A percentile compares a stretch with the other conserved stretches of the same genome.
These are phyloP conservation scores for Euthynnus affinis DNA, from an alignment of 2,797 vertebrate species.

Conservation along the genomic window DNA sequence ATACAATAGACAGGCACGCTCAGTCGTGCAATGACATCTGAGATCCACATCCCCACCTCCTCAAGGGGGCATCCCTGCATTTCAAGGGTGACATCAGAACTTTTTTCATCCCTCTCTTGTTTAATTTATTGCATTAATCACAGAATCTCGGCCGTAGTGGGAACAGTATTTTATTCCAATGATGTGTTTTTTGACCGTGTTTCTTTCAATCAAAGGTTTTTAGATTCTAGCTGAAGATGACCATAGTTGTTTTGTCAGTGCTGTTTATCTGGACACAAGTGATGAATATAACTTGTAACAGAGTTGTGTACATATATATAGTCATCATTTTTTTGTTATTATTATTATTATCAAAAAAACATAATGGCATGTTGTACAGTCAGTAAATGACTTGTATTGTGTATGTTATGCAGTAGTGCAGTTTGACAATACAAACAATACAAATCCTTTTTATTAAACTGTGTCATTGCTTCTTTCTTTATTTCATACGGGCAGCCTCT, in stretches of 20 bases:
- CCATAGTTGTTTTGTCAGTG: conserved; percentile 79
- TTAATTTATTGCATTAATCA: conserved; percentile 84
- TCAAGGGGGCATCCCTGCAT: conserved; percentile 44
- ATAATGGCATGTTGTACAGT: conserved; percentile 90
- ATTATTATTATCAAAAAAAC: conserved; percentile 62
- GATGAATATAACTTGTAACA: conserved; percentile 76
- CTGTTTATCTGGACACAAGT: conserved; percentile 80
- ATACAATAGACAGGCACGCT: conserved; percentile 64
- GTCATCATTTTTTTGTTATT: conserved; percentile 76
- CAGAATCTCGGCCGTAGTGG: conserved; percentile 62
- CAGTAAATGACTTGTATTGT: conserved; percentile 95
- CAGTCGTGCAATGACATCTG: conserved; percentile 35
- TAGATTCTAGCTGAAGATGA: conserved; percentile 71
- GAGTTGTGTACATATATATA: conserved; percentile 82
- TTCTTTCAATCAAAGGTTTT: conserved; percentile 76
- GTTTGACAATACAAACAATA: conserved; percentile 92
- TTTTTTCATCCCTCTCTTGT: conserved; percentile 64
- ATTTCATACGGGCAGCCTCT: conserved; percentile 20
- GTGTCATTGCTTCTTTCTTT: conserved; percentile 69
- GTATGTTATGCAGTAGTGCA: conserved; percentile 99
- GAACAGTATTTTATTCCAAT: conserved; percentile 70
- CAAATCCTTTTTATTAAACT: conserved; percentile 88
- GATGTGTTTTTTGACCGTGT: conserved; percentile 79
- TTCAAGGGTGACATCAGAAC: conserved; percentile 71
- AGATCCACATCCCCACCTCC: conserved; percentile 45